Base-by-base conservation (phyloP, 2,888 invertebrate genomes). In the Eristalis pertinax region DNA sequence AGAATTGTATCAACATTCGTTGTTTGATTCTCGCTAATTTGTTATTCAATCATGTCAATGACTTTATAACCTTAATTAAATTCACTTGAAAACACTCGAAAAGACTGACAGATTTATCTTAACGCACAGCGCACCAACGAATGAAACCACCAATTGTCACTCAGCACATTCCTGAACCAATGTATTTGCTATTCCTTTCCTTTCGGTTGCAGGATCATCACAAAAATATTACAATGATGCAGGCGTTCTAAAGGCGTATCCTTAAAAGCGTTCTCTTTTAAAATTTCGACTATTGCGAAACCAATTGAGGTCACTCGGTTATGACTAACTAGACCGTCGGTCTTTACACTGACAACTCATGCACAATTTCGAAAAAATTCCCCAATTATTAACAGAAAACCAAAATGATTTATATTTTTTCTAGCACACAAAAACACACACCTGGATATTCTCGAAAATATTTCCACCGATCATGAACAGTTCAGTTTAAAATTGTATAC, bases 401-500 rank as follows among this genome's bases (percentile, higher is more conserved):
- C 32, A 77, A 68, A 43, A 68, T 63, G 63, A 63, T 60, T 58
- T n/a, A 19, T 11, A 60, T 35, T 63, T 32, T 15, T 8, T 19
- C n/a, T n/a, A 3, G 29, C 32, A 68, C 22, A 68, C n/a, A n/a
- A n/a, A n/a, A 32, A 56, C 68, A 80, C 84, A 86, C 85, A 86
- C 85, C 85, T 83, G 83, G 68, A 19, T 58, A 7, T 86, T 86
- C 86, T 83, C 22, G 75, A 78, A 86, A 86, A 26, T 2, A 83
- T 83, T 67, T 79, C 86, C 78, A 67, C 69, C 64, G 77, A 74
- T 70, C 73, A 81, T 72, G 84, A 76, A 72, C 80, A 83, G 74
- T 86, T 86, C 78, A 70, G 78, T 63, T 75, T 78, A 83, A 82
- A 86, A 78, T 82, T 50, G n/a, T 74, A 78, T 82, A 78, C 67